These are phyloP conservation scores for Palaemon carinicauda DNA, from an alignment of 1,140 invertebrate species.

Conservation along the genomic window DNA sequence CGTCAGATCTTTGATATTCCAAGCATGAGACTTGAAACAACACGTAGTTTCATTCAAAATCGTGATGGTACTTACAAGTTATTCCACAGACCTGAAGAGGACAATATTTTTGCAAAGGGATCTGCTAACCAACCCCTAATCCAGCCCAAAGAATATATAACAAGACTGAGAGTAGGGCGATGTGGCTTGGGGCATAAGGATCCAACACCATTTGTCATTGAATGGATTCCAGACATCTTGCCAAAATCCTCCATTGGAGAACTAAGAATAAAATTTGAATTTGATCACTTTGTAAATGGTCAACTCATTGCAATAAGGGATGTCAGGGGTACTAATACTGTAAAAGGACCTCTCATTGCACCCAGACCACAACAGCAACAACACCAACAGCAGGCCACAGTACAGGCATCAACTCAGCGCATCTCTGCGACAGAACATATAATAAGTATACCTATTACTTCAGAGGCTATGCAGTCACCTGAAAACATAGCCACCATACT, in stretches of 20 bases:
- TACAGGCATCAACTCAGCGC: background rate
- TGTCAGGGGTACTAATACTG: background rate
- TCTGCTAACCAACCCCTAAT: constrained; percentile 69
- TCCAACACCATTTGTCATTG: constrained; percentile 77
- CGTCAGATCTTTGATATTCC: constrained; percentile 81
- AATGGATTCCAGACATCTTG: constrained; percentile 81
- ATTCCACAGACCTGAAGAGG: constrained; percentile 69
- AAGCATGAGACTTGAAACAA: constrained; percentile 73
- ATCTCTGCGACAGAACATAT: constrained; percentile 37
- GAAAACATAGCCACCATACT: constrained; percentile 46
- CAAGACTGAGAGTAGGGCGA: constrained; percentile 78
- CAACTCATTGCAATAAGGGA: constrained; percentile 61
- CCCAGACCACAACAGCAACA: constrained; percentile 36
- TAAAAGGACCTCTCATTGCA: constrained; percentile 32
- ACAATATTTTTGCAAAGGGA: constrained; percentile 65
- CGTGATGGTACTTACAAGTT: constrained; percentile 73
- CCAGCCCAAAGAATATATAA: constrained; percentile 74
- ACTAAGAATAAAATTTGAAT: constrained; percentile 74
- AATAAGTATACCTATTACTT: constrained; percentile 48
- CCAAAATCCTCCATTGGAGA: constrained; percentile 76
- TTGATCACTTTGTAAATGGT: constrained; percentile 70
- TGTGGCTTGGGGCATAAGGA: constrained; percentile 70
- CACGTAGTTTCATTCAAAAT: constrained; percentile 75
- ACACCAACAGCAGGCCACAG: constrained; percentile 7
- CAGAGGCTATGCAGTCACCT: constrained; percentile 30